These are phyloP conservation scores for Leucoraja ocellata DNA, from an alignment of 2,797 vertebrate species.

Conservation along the genomic window DNA sequence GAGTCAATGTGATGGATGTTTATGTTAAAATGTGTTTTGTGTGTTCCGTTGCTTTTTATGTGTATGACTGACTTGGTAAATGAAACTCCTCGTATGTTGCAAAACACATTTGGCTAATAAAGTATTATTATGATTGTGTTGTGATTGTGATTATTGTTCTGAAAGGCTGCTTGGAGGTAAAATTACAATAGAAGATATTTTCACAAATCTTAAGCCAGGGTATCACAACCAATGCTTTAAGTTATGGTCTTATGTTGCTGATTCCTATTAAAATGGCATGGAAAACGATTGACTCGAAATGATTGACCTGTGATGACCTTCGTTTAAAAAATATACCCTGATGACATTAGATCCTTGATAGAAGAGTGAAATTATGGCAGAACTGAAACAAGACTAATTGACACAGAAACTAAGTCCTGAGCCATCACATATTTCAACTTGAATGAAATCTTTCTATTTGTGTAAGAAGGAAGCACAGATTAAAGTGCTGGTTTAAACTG, in stretches of 20 bases:
- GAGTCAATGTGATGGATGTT: no score
- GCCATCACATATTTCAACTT: background rate
- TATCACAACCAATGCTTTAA: background rate
- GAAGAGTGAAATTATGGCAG: no score
- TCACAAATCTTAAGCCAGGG: background rate
- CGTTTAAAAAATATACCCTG: background rate
- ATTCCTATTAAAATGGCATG: background rate
- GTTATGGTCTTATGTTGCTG: background rate
- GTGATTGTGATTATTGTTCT: background rate
- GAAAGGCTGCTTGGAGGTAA: background rate
- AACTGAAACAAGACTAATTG: background rate
- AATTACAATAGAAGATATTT: no score
- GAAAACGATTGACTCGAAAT: background rate
- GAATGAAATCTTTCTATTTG: background rate
- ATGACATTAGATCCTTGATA: background rate
- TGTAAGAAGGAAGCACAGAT: no score
- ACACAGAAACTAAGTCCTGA: background rate
- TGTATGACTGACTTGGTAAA: no score
- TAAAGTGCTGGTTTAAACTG: no score
- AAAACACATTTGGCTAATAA: no score
- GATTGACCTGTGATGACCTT: background rate
- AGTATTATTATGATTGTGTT: no score
- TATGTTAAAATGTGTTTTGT: no score
- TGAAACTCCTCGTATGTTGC: no score
- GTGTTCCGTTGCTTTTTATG: no score